phyloP scores from a whole-genome alignment of 2,113 vertebrate genomes.

The Numenius arquata region DNA sequence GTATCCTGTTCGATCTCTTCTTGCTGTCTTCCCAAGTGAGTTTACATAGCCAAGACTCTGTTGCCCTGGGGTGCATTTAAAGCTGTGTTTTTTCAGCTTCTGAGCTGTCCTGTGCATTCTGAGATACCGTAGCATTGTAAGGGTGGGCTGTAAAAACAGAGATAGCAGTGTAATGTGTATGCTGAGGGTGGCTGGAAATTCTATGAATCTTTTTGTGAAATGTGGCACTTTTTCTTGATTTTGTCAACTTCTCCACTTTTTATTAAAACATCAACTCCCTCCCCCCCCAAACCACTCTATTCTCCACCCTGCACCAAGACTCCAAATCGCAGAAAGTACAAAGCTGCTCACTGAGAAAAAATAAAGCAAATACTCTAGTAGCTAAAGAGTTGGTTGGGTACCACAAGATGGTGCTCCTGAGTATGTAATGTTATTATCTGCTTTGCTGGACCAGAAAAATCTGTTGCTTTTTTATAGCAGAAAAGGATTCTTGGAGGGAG shows the following conservation, averaged over 20 bases:
- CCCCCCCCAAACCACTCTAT: too few species aligned
- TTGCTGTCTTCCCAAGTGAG: background rate
- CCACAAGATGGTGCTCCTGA: constrained; percentile 24
- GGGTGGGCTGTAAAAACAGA: background rate
- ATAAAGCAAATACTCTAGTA: background rate
- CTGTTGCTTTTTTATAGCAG: background rate
- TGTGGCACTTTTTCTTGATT: background rate
- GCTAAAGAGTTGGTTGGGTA: background rate
- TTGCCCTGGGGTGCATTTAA: background rate
- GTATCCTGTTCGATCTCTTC: background rate
- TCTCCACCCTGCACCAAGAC: rapidly evolving
- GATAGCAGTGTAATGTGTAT: background rate
- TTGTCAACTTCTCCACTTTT: background rate
- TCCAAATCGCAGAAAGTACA: background rate
- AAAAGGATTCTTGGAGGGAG: background rate
- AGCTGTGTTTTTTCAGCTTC: background rate
- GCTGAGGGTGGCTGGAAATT: background rate
- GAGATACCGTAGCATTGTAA: background rate
- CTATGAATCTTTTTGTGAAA: background rate
- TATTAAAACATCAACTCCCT: background rate
- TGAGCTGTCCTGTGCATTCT: background rate
- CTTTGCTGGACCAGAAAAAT: background rate
- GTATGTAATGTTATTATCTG: background rate
- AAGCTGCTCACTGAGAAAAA: background rate
- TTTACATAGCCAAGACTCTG: background rate